Conservation (phyloP, 2,888 invertebrate species). For the Capitulum mitella region DNA sequence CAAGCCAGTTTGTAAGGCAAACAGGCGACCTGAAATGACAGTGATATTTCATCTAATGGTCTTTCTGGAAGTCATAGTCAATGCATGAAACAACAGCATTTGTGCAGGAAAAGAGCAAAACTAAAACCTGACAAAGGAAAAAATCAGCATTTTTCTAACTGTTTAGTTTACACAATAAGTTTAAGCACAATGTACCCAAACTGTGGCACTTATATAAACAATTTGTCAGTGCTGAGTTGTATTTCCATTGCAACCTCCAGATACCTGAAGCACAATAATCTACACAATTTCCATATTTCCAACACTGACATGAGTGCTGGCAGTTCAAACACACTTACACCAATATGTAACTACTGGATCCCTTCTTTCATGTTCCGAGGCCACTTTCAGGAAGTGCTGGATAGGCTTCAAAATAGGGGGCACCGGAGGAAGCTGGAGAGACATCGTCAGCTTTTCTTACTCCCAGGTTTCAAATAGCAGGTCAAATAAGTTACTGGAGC, state of each 20-base stretch:
- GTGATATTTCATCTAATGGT: conserved; percentile 5
- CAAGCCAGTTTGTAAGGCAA: conserved; percentile 81
- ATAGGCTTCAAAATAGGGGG: conserved; percentile 72
- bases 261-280: background rate
- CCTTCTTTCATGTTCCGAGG: conserved; percentile 76
- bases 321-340: conserved; percentile 51
- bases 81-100: too few species aligned
- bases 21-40: conserved; percentile 61
- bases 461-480: too few species aligned
- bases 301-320: background rate
- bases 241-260: background rate
- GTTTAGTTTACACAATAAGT: background rate
- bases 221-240: background rate
- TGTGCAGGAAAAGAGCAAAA: too few species aligned
- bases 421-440: conserved; percentile 54
- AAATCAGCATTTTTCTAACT: background rate
- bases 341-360: conserved; percentile 89
- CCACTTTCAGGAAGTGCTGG: conserved; percentile 85
- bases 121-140: too few species aligned
- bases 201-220: background rate
- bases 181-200: background rate
- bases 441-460: background rate
- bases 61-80: background rate
- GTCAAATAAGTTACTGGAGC: too few species aligned
- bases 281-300: background rate